phyloP scores from a whole-genome alignment of 2,888 invertebrate species.

The Eristalinus aeneus region DNA sequence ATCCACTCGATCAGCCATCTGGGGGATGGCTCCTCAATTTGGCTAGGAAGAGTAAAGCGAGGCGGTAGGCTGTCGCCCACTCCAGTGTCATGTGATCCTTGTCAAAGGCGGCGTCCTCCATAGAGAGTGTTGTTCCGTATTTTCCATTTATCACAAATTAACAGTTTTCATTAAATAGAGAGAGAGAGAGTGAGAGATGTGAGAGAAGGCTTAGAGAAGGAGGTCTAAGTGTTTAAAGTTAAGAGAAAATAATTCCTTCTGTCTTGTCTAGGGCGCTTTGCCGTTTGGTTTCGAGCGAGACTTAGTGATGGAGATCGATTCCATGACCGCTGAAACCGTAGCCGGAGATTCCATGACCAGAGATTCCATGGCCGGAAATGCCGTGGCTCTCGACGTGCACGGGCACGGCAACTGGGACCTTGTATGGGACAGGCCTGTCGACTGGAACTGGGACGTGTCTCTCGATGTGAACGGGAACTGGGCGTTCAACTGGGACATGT shows the following conservation, averaged over 20 bases:
- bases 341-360: constrained; percentile 32
- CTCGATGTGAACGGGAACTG: constrained; percentile 82
- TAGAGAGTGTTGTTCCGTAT: constrained; percentile 37
- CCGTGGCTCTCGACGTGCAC: constrained; percentile 78
- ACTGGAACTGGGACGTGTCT: constrained; percentile 85
- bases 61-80: background rate
- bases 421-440: constrained; percentile 85
- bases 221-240: constrained; percentile 23
- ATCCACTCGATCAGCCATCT: constrained; percentile 54
- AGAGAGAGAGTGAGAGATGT: background rate
- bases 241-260: constrained; percentile 61
- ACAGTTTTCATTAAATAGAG: constrained; percentile 72
- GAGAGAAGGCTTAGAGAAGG: constrained; percentile 7
- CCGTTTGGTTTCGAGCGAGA: constrained; percentile 72
- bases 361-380: constrained; percentile 70
- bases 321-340: constrained; percentile 73
- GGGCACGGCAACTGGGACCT: constrained; percentile 82
- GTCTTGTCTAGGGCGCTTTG: constrained; percentile 72
- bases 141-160: constrained; percentile 78
- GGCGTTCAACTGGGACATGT: constrained; percentile 81
- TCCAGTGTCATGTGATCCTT: constrained; percentile 50
- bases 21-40: constrained; percentile 59
- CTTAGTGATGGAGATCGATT: constrained; percentile 67
- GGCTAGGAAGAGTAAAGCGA: constrained; percentile 51
- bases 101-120: constrained; percentile 51